Conservation (phyloP, 53 echinoderm and acorn worm genomes). For the Patiria pectinifera region DNA sequence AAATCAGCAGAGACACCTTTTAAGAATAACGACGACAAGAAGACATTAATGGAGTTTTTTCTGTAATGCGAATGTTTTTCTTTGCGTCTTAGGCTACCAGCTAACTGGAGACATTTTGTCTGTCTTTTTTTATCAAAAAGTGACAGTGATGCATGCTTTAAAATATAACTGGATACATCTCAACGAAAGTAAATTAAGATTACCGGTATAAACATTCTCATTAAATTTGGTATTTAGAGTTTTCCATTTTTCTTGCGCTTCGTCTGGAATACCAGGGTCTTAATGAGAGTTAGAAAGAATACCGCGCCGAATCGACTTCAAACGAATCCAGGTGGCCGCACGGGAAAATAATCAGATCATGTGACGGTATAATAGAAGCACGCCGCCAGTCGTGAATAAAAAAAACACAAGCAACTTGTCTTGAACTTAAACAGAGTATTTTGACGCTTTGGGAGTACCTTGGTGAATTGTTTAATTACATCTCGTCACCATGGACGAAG, state of each 20-base stretch:
- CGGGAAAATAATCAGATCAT: background rate
- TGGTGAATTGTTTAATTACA: constrained; percentile 53
- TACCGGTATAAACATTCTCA: too few relatives aligned
- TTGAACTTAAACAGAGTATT: constrained; percentile 24
- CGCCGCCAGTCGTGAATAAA: constrained; percentile 10
- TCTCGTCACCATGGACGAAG: background rate
- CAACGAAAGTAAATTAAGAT: too few relatives aligned
- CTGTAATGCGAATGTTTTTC: too few relatives aligned
- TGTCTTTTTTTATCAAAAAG: too few relatives aligned
- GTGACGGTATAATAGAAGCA: background rate
- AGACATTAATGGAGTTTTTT: too few relatives aligned
- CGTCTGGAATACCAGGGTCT: background rate
- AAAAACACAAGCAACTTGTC: background rate
- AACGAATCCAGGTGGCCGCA: background rate
- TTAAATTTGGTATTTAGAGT: background rate
- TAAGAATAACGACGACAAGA: too few relatives aligned
- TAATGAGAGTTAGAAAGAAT: background rate
- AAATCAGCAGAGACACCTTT: too few relatives aligned
- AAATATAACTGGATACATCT: too few relatives aligned
- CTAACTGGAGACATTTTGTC: too few relatives aligned
- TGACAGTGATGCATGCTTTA: too few relatives aligned
- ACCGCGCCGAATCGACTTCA: background rate
- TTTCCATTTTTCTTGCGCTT: background rate
- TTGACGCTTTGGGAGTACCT: constrained; percentile 4
- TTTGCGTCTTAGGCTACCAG: too few relatives aligned